phyloP scores from a whole-genome alignment of 2,113 vertebrate species.

The Colius striatus region DNA sequence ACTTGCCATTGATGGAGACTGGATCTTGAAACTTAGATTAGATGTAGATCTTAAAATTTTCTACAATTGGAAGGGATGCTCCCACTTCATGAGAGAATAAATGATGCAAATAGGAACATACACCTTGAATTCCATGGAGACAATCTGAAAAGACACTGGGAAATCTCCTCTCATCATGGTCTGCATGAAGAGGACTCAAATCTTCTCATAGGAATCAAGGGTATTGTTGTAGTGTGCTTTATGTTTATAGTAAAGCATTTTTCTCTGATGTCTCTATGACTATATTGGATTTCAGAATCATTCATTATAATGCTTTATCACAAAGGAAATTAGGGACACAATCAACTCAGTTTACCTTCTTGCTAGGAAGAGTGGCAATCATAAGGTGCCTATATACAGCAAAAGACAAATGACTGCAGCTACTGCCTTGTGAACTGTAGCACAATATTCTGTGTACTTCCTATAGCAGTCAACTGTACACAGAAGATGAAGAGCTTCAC shows the following conservation, averaged over 20 bases:
- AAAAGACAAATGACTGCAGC: background rate
- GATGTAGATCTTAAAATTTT: background rate
- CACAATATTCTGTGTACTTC: background rate
- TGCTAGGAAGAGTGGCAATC: background rate
- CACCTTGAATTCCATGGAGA: background rate
- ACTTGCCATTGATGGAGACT: background rate
- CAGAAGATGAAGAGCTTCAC: background rate
- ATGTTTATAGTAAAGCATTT: background rate
- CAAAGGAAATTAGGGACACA: background rate
- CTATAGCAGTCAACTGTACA: background rate
- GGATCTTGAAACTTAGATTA: background rate
- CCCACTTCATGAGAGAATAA: background rate
- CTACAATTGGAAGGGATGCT: background rate
- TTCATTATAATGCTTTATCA: background rate
- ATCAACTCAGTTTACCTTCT: background rate
- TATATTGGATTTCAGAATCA: background rate
- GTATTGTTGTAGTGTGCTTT: no score
- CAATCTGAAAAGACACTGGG: background rate
- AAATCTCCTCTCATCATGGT: background rate
- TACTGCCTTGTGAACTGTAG: background rate
- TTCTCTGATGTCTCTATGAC: background rate
- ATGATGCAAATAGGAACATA: background rate
- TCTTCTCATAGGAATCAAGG: background rate
- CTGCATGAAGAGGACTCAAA: background rate
- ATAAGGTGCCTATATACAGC: background rate